These are phyloP conservation scores for Tineola bisselliella DNA, from an alignment of 2,888 invertebrate genomes.

Conservation along the genomic window DNA sequence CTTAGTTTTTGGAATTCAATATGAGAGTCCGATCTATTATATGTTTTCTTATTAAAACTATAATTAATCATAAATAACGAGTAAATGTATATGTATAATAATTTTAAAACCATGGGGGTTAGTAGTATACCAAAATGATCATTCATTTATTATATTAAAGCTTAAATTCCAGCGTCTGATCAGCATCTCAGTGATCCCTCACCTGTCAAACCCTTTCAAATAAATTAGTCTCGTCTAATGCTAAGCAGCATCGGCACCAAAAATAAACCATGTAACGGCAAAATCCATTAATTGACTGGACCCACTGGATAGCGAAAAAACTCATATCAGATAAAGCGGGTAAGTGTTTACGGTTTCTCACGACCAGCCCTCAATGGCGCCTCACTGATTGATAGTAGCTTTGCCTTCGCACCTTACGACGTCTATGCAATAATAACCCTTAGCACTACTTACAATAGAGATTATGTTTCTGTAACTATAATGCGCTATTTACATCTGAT, in stretches of 20 bases:
- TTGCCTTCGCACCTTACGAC: constrained; percentile 42
- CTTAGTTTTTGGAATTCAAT: not conserved
- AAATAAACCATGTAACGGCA: constrained; percentile 59
- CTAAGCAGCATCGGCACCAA: constrained; percentile 10
- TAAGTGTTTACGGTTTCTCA: constrained; percentile 68
- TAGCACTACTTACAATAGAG: not conserved
- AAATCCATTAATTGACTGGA: constrained; percentile 65
- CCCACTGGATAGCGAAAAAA: constrained; percentile 58
- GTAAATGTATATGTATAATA: not conserved
- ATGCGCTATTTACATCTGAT: not conserved
- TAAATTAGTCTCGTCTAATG: constrained; percentile 48
- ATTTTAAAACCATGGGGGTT: constrained; percentile 1
- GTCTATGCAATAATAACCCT: not conserved
- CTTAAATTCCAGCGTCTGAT: constrained; percentile 34
- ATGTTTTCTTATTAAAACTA: not conserved
- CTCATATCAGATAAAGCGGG: constrained; percentile 58
- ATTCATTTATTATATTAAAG: constrained; percentile 15
- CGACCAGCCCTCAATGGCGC: constrained; percentile 67
- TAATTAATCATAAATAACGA: constrained; percentile 5
- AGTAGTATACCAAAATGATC: not conserved
- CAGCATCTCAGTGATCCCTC: constrained; percentile 44
- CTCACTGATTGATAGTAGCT: constrained; percentile 64
- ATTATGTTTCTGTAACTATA: not conserved
- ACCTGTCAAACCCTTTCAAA: constrained; percentile 54
- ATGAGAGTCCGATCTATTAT: not conserved